Evolutionary conservation across 2,888 invertebrate genomes (phyloP).

Genomic region (Crioceris asparagi): DNA sequence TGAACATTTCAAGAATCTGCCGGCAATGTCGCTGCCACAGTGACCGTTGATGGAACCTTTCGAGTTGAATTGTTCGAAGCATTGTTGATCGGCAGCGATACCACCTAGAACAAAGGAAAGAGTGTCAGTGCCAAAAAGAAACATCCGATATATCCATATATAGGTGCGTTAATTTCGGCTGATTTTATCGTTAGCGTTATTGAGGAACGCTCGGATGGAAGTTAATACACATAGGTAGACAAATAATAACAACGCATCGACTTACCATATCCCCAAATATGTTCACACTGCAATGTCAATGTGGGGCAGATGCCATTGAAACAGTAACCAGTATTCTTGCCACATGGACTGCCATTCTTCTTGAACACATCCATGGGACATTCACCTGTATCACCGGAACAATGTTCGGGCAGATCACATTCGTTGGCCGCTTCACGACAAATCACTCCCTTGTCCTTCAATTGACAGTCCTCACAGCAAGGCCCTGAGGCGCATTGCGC

Average conservation of each 20-base stretch:
- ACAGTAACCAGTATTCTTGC: constrained; percentile 64
- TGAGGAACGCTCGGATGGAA: no score
- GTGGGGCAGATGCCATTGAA: constrained; percentile 90
- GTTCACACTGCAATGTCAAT: constrained; percentile 75
- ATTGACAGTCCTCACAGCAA: constrained; percentile 86
- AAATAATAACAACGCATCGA: no score
- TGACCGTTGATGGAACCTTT: constrained; percentile 93
- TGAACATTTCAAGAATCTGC: constrained; percentile 76
- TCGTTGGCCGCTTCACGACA: constrained; percentile 84
- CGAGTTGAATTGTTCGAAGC: constrained; percentile 91
- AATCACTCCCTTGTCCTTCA: constrained; percentile 55
- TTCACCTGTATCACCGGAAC: constrained; percentile 77
- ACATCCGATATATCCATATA: no score
- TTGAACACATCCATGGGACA: constrained; percentile 86
- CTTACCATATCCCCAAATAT: constrained; percentile 78
- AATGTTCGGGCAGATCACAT: constrained; percentile 92
- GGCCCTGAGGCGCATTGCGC: constrained; percentile 89
- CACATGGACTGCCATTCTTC: constrained; percentile 88
- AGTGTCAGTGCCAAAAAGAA: no score
- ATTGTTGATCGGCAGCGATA: constrained; percentile 70
- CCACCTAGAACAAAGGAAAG: constrained; percentile 46
- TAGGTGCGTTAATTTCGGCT: no score
- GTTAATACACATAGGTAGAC: no score
- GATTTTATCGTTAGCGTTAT: no score
- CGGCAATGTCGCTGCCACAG: constrained; percentile 70